Conservation (phyloP, 2,113 vertebrate genomes). For the Festucalex cinctus region DNA sequence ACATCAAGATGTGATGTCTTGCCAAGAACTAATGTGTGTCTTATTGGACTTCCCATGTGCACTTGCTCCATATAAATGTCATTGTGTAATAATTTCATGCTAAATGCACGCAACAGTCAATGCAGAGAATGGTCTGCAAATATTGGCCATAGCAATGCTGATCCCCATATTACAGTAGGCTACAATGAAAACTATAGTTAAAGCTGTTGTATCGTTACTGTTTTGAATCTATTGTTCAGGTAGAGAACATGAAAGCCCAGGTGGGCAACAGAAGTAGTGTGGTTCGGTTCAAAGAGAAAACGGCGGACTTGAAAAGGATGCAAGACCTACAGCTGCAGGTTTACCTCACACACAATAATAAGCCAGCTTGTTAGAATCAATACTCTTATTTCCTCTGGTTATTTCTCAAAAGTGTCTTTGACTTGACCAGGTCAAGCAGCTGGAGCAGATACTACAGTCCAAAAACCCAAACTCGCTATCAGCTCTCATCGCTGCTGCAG, state of each 20-base stretch:
- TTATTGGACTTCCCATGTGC: too few relatives aligned
- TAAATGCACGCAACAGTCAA: too few relatives aligned
- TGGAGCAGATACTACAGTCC: slow-evolving; percentile 84
- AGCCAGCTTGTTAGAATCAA: neutral
- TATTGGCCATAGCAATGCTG: too few relatives aligned
- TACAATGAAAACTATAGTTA: too few relatives aligned
- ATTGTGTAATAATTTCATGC: too few relatives aligned
- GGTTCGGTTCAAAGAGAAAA: slow-evolving; percentile 76
- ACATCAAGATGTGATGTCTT: too few relatives aligned
- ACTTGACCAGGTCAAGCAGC: slow-evolving; percentile 82
- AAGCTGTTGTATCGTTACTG: too few relatives aligned
- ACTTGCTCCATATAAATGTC: too few relatives aligned
- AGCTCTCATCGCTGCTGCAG: too few relatives aligned
- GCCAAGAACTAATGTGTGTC: too few relatives aligned
- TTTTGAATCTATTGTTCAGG: slow-evolving; percentile 57
- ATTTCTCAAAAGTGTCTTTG: neutral
- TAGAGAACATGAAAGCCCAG: slow-evolving; percentile 81
- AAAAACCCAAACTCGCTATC: slow-evolving; percentile 85
- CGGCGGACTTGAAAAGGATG: slow-evolving; percentile 81
- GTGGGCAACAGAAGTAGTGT: slow-evolving; percentile 69
- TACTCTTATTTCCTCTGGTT: neutral
- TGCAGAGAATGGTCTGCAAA: too few relatives aligned
- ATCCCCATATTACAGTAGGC: too few relatives aligned
- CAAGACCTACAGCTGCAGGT: slow-evolving; percentile 88
- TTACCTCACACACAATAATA: neutral